A percentile compares a stretch with the other conserved stretches of the same genome.
Evolutionary conservation across 2,797 vertebrate species (phyloP).

Genomic region (Spinibarbus caldwelli): DNA sequence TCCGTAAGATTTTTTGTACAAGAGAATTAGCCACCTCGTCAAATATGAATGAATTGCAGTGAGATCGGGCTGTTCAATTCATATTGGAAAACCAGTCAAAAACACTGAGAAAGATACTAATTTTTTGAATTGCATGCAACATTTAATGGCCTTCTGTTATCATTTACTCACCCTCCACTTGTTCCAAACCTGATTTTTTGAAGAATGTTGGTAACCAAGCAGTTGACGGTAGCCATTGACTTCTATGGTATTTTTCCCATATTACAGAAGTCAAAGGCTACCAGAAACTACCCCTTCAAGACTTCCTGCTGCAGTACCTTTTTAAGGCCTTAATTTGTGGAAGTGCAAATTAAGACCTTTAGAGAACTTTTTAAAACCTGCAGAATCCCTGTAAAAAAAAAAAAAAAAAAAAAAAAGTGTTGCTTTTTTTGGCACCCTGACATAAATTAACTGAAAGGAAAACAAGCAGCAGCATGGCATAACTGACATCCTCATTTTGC

Average conservation of each 20-base stretch:
- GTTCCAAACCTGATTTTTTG: neutral
- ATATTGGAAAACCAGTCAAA: neutral
- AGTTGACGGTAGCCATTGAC: neutral
- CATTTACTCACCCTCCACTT: neutral
- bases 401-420: too few relatives aligned
- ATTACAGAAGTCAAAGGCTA: neutral
- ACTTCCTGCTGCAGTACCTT: neutral
- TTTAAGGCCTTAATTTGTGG: neutral
- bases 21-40: too few relatives aligned
- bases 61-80: neutral
- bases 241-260: neutral
- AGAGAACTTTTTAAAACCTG: neutral
- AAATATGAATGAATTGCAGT: neutral
- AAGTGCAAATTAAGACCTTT: neutral
- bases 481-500: slow-evolving; percentile 22
- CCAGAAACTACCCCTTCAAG: neutral
- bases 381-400: neutral
- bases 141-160: neutral
- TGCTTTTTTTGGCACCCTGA: neutral
- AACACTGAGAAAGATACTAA: neutral
- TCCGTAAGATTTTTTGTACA: too few relatives aligned
- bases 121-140: neutral
- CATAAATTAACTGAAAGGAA: slow-evolving; percentile 20
- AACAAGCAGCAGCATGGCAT: neutral
- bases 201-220: neutral